These are phyloP conservation scores for Dreissena rostriformis DNA, from an alignment of 1,140 invertebrate genomes.

Conservation along the genomic window DNA sequence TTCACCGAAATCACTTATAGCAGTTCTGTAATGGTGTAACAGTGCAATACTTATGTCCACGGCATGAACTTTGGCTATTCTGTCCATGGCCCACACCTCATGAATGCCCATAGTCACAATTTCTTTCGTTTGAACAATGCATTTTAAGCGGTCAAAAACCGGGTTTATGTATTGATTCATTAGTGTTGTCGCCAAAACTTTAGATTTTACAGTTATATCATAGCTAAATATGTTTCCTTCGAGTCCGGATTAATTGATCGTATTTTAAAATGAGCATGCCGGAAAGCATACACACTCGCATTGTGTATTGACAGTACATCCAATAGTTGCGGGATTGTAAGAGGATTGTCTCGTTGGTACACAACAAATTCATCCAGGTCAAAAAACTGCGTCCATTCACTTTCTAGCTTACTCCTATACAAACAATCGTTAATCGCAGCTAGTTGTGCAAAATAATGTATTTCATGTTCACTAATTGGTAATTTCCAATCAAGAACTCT, in stretches of 20 bases:
- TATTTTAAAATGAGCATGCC: slow-evolving; percentile 21
- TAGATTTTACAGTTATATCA: neutral
- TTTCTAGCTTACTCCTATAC: slow-evolving; percentile 26
- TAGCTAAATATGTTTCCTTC: neutral
- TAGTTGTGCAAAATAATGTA: slow-evolving; percentile 41
- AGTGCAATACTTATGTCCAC: slow-evolving; percentile 8
- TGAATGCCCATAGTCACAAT: slow-evolving; percentile 38
- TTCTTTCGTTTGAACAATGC: slow-evolving; percentile 4
- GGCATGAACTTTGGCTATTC: neutral
- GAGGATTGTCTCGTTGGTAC: neutral
- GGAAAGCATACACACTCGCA: slow-evolving; percentile 14
- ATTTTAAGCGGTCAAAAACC: slow-evolving; percentile 14
- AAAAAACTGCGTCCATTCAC: neutral
- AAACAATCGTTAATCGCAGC: slow-evolving; percentile 42
- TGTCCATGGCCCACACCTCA: slow-evolving; percentile 21
- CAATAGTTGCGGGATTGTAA: slow-evolving; percentile 8
- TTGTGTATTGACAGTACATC: neutral
- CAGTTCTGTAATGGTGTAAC: slow-evolving; percentile 36
- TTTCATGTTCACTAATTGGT: neutral
- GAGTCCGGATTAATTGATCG: neutral
- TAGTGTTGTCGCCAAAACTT: neutral
- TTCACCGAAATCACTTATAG: neutral
- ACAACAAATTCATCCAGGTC: slow-evolving; percentile 44
- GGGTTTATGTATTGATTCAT: slow-evolving; percentile 9
- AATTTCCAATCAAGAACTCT: slow-evolving; percentile 13